Evolutionary conservation across 1,140 invertebrate species (phyloP).

Genomic region (Drosophila pandora): DNA sequence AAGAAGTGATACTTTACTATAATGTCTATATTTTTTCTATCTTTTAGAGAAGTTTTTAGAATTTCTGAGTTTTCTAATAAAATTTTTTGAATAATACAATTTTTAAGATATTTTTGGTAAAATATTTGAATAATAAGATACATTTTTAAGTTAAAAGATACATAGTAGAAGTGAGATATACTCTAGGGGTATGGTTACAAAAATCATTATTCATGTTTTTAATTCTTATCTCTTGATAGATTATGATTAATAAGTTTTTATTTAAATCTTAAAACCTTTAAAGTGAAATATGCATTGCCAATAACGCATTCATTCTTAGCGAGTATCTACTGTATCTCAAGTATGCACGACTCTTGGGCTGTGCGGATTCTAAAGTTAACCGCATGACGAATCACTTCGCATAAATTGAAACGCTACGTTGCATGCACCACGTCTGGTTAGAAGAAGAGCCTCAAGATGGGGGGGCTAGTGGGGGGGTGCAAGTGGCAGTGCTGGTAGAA

Average conservation of each 20-base stretch:
- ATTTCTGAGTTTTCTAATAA: not conserved
- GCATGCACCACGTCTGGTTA: conserved; percentile 68
- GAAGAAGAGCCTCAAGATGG: conserved; percentile 32
- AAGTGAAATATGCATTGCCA: too few species aligned
- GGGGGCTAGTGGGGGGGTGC: conserved; percentile 1
- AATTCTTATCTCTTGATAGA: too few species aligned
- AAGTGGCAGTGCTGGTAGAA: not conserved
- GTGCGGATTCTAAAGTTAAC: conserved; percentile 80
- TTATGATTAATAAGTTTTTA: too few species aligned
- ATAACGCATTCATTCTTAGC: not conserved
- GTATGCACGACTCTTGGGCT: conserved; percentile 45
- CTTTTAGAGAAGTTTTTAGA: not conserved
- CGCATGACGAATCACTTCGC: conserved; percentile 81
- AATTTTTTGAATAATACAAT: too few species aligned
- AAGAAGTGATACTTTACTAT: not conserved
- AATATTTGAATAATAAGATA: too few species aligned
- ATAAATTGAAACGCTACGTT: conserved; percentile 81
- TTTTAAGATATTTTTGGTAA: too few species aligned
- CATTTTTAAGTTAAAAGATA: too few species aligned
- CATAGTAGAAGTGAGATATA: too few species aligned
- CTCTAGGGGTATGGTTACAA: too few species aligned
- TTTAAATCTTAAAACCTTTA: too few species aligned
- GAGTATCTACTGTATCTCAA: conserved; percentile 25
- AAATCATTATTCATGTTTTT: too few species aligned
- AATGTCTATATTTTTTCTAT: not conserved